A percentile compares a stretch with the other conserved stretches of the same genome.
phyloP scores from a whole-genome alignment of 1,140 invertebrate species.

The Drosophila kohkoa region DNA sequence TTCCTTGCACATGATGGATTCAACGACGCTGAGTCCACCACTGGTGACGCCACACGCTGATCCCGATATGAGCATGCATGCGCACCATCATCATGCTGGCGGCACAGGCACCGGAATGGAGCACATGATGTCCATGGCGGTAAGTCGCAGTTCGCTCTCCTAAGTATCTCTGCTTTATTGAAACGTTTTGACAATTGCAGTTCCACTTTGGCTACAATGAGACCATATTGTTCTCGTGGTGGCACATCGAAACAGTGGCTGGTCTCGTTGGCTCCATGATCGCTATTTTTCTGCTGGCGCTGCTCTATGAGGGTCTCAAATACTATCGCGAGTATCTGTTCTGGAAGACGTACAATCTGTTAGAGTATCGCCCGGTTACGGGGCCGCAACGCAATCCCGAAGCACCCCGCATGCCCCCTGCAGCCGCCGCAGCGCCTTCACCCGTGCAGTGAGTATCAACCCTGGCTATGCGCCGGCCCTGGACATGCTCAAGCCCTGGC shows the following conservation, averaged over 20 bases:
- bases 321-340: constrained; percentile 94
- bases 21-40: constrained; percentile 43
- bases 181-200: constrained; percentile 85
- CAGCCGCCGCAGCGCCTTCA: constrained; percentile 71
- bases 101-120: constrained; percentile 73
- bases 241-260: constrained; percentile 90
- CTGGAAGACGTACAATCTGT: constrained; percentile 92
- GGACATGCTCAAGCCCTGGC: too few species aligned
- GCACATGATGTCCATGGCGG: constrained; percentile 84
- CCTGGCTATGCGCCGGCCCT: constrained; percentile 19
- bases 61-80: constrained; percentile 38
- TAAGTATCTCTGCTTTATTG: constrained; percentile 52
- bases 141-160: constrained; percentile 8
- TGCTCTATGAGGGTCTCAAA: constrained; percentile 96
- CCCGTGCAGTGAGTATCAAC: constrained; percentile 89
- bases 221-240: constrained; percentile 91
- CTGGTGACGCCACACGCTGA: constrained; percentile 32
- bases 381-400: constrained; percentile 88
- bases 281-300: constrained; percentile 93
- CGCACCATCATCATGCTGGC: constrained; percentile 66
- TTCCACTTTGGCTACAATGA: constrained; percentile 92
- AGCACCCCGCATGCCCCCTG: constrained; percentile 65
- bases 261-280: constrained; percentile 93
- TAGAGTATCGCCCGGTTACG: constrained; percentile 89
- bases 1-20: constrained; percentile 60